Evolutionary conservation across 2,888 invertebrate species (phyloP), one percentile per base, ranked within the genome.

Genomic region (Drosophila leonis): DNA sequence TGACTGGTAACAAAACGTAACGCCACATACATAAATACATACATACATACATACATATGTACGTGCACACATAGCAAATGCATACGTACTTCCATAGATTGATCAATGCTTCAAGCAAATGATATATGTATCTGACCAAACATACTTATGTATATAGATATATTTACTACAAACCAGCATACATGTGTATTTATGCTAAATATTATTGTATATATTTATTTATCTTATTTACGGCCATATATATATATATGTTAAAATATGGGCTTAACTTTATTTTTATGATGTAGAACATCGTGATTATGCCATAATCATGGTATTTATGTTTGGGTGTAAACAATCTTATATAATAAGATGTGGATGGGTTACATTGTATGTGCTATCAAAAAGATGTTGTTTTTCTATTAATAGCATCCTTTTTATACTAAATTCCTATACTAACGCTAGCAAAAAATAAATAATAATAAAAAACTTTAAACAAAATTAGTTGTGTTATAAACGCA

Each of bases 271-370:
- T 41, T 41, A 5, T 37, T 7, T n/a, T 39, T 8, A 37, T 13
- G 37, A 15, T 15, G 2, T 15, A 9, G 20, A 42, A 15, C 13
- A 15, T 1, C n/a, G 18, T 27, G 24, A 24, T 46, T 27, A 46
- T 46, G 46, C 4, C 15, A 27, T 27, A 27, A 15, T 42, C 13
- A 44, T 13, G 5, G 20, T 29, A 18, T 5, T 29, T 18, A n/a
- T 10, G 2, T 31, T 7, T 49, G 12, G 12, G 6, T 4, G 48
- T 31, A 49, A 31, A 31, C 48, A 48, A n/a, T 49, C 48, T 31
- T 49, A 49, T 49, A 49, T 49, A 49, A 31, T 27, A 15, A 24
- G 24, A 44, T 27, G 4, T 15, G n/a, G 39, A 41, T 39, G n/a
- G 7, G 8, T 39, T n/a, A n/a, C 39, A 39, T 18, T 41, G n/a